Base-by-base conservation (phyloP, 1,140 invertebrate genomes). In the Lepidurus apus region DNA sequence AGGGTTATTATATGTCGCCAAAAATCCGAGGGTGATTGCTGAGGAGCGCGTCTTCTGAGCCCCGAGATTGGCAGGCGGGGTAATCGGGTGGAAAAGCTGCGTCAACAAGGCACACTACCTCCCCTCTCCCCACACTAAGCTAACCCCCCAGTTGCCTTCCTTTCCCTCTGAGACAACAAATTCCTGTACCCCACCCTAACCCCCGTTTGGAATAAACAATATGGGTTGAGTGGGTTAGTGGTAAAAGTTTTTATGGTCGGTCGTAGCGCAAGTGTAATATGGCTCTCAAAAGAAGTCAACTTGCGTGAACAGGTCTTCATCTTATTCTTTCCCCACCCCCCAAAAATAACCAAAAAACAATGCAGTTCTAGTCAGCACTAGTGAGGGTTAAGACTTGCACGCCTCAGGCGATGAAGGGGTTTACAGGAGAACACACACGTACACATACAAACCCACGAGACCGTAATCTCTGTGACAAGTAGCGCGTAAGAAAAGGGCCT, bases 1-100 rank as follows among this genome's bases (percentile, higher is more conserved):
- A 65, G 53, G 53, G 17, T 65, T 65, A 65, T n/a, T 65, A 21
- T 34, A 34, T 17, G 53, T 65, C 13, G 53, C 53, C 53, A 65
- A 65, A 65, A n/a, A 65, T 65, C 53, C 53, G 21, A 21, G 21
- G 53, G 53, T 65, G 13, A 65, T 65, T 65, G 53, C 9, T 65
- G 53, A 65, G 21, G 53, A 21, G 53, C 13, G 53, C 53, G 17
- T 13, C 53, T 65, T 21, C 6, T 17, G 53, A 65, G 53, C 21
- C n/a, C 21, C 53, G 21, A 65, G 53, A 65, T 65, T 65, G 53
- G 53, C 53, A 65, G 53, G 17, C 53, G 9, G 53, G 53, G n/a
- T 65, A 65, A 65, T 65, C 53, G 13, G 21, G 53, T 17, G 53
- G 53, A 65, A 65, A 65, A 65, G 53, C 53, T 65, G 53, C 53